Conservation (phyloP, 2,797 vertebrate genomes). For the Xenops minutus region DNA sequence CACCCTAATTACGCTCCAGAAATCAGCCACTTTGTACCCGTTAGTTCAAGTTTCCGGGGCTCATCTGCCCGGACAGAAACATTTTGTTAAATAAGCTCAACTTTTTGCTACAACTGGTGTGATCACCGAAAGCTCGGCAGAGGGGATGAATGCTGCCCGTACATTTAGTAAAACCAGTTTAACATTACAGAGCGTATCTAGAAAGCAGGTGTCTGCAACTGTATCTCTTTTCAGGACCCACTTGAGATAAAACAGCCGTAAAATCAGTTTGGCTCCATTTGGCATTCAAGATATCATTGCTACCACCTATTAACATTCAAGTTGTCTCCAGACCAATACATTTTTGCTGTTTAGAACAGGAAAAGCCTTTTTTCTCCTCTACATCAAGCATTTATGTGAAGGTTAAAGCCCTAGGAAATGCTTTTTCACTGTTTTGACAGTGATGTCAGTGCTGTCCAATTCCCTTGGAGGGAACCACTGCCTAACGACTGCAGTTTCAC, state of each 20-base stretch:
- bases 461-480: background rate
- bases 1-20: background rate
- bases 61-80: background rate
- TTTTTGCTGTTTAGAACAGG: background rate
- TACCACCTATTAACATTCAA: background rate
- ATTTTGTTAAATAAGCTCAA: background rate
- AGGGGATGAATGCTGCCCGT: accelerated
- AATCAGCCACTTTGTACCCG: background rate
- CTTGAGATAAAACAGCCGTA: background rate
- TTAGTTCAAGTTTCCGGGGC: background rate
- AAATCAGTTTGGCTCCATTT: background rate
- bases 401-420: background rate
- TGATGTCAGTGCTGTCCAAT: background rate
- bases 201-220: background rate
- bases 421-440: background rate
- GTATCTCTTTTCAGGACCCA: background rate
- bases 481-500: background rate
- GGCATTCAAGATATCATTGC: background rate
- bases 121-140: accelerated
- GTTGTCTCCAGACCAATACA: background rate
- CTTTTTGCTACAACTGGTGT: background rate
- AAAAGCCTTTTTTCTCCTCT: background rate
- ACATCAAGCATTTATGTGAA: background rate
- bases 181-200: background rate
- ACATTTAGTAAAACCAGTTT: background rate